phyloP scores from a whole-genome alignment of 2,888 invertebrate genomes.

The Physocephala rufipes region DNA sequence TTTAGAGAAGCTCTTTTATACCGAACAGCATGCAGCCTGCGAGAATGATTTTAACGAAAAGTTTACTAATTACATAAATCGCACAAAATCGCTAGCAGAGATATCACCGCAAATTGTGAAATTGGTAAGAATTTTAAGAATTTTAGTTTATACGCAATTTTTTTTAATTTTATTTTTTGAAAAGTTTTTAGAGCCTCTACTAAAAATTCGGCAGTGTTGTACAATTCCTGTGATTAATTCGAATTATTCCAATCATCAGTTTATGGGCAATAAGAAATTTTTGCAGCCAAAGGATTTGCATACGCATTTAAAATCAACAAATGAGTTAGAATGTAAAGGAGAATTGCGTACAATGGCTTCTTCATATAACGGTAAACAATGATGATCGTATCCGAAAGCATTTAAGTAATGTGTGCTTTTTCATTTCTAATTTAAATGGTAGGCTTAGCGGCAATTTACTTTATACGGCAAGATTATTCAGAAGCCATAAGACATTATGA shows the following conservation, averaged over 20 bases:
- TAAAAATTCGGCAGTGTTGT: slow-evolving; percentile 76
- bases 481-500: slow-evolving; percentile 72
- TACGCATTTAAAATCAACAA: slow-evolving; percentile 72
- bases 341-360: slow-evolving; percentile 72
- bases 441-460: slow-evolving; percentile 73
- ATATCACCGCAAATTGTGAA: slow-evolving; percentile 65
- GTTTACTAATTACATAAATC: slow-evolving; percentile 55
- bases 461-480: slow-evolving; percentile 68
- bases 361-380: slow-evolving; percentile 70
- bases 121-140: slow-evolving; percentile 40
- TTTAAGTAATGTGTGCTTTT: neutral
- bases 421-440: slow-evolving; percentile 15
- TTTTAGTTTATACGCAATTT: neutral
- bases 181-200: slow-evolving; percentile 71
- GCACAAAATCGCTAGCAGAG: slow-evolving; percentile 2
- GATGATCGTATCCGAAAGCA: neutral
- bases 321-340: slow-evolving; percentile 71
- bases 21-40: slow-evolving; percentile 70
- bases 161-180: too few species aligned
- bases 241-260: slow-evolving; percentile 52
- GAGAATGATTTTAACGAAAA: slow-evolving; percentile 66
- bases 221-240: slow-evolving; percentile 72
- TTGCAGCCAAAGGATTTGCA: slow-evolving; percentile 74
- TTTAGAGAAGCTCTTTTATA: slow-evolving; percentile 78
- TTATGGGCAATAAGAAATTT: slow-evolving; percentile 64